A percentile compares a stretch with the other conserved stretches of the same genome.
Evolutionary conservation across 2,797 vertebrate species (phyloP).

Genomic region (Phataginus tricuspis): DNA sequence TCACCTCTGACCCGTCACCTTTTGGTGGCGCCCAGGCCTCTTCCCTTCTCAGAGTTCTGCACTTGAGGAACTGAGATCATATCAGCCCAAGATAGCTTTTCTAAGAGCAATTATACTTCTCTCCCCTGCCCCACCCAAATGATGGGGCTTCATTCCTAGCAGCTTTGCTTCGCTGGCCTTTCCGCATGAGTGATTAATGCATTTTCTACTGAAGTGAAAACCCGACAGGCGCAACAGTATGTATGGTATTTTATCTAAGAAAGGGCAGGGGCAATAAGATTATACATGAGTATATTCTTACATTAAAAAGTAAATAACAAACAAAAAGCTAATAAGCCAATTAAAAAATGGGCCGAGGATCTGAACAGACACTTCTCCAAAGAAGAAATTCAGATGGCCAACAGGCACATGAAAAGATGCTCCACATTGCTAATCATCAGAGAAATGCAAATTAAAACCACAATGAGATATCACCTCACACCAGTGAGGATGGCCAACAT

Average conservation of each 20-base stretch:
- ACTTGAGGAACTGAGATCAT: neutral
- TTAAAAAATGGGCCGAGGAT: too few species aligned
- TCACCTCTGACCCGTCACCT: accelerated
- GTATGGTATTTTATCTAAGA: neutral
- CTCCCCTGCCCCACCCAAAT: too few species aligned
- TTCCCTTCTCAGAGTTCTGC: neutral
- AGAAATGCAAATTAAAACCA: too few species aligned
- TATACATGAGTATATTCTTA: neutral
- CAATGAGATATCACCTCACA: too few species aligned
- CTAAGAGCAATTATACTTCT: neutral
- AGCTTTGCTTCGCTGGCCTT: neutral
- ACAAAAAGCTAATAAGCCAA: too few species aligned
- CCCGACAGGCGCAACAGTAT: too few species aligned
- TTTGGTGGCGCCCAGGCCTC: accelerated
- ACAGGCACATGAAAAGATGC: too few species aligned
- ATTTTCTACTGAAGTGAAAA: neutral
- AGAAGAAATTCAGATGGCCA: too few species aligned
- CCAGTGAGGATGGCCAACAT: too few species aligned
- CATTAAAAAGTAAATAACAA: neutral
- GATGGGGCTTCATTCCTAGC: accelerated
- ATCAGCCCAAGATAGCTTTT: accelerated
- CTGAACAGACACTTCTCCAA: too few species aligned
- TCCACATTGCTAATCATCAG: too few species aligned
- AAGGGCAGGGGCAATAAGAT: neutral
- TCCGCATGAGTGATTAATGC: accelerated